Base-by-base conservation (phyloP, 2,113 vertebrate species). In the Oncorhynchus keta region DNA sequence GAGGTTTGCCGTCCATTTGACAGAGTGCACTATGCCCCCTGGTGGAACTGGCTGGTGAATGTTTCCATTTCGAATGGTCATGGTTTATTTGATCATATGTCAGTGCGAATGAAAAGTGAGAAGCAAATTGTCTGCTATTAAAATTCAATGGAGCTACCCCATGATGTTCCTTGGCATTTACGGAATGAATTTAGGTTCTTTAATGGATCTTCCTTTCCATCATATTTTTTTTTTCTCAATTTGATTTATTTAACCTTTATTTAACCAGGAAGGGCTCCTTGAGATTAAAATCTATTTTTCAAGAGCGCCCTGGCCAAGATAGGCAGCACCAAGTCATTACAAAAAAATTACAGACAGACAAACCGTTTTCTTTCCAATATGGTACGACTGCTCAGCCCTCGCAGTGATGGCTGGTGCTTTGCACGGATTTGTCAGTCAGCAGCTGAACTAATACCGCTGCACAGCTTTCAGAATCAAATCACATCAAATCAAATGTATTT, bases 1-100 rank as follows among this genome's bases (percentile, higher is more conserved):
- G 2, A 26, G 20, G 11, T 39, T 35, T 22, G 35, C 22, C 4
- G 2, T 55, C 28, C 30, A 20, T 51, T 32, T 70, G 14, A 69
- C 22, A 81, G 62, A 84, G 80, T 78, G 18, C 18, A 78, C 51
- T 84, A 75, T 78, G 79, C 82, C 87, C 86, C 87, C 85, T 92
- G 83, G 87, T 89, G 85, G 85, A 75, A 28, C 71, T 79, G 78
- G 65, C 64, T 77, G 59, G 78, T 85, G 74, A 70, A 72, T 78
- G 74, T 78, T 48, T 4, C 51, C 51, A 55, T 55, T 55, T 55
- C 16, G 1, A 22, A 71, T 70, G 61, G 73, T 22, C 49, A 77
- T 81, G 75, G 64, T 26, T 57, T 76, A 62, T 61, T 77, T 77
- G 39, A 6, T 62, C 59, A 24, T 3, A 22, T 62, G 59, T 11